Evolutionary conservation across 2,113 vertebrate genomes (phyloP), one percentile per base, ranked within the genome.

Genomic region (Meles meles): DNA sequence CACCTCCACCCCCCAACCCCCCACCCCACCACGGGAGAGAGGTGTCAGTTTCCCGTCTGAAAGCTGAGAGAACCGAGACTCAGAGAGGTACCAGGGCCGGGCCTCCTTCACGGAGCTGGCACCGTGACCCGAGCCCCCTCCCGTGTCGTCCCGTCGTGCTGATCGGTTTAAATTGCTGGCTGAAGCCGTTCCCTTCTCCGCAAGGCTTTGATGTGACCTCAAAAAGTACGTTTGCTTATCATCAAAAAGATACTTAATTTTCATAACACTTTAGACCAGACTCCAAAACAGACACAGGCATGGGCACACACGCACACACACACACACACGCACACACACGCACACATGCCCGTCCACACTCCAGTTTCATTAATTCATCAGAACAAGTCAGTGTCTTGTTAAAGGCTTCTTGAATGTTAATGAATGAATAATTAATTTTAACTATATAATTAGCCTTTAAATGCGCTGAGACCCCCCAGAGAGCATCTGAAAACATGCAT

Each of bases 361-460:
- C 82, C 47, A 52, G 21, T 97, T 98, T 90, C 74, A 89, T 98
- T 96, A 96, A 93, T 93, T 97, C 96, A 97, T 94, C 97, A 93
- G 92, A 96, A 25, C 49, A 88, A 97, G 96, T 91, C 83, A 92
- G 7, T 93, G 79, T 72, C 96, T 97, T 77, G 49, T 97, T 97
- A 90, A 97, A 93, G 85, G 1, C 84, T 57, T 97, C 80, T 95
- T 94, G 77, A 96, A 98, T 94, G 94, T 95, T 98, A 98, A 82
- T 98, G 97, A 94, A 97, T 94, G 92, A 97, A 98, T 98, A 98
- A 97, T 97, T 98, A 97, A 92, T 93, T 95, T 96, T 97, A 97
- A 97, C 97, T 97, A 71, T 97, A 97, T 98, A 97, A 93, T 98
- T 98, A 96, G 97, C 92, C 97, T 95, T 98, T 97, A 96, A 97